Evolutionary conservation across 2,113 vertebrate genomes (phyloP), one percentile per base, ranked within the genome.

Genomic region (Sarotherodon lohbergeri): DNA sequence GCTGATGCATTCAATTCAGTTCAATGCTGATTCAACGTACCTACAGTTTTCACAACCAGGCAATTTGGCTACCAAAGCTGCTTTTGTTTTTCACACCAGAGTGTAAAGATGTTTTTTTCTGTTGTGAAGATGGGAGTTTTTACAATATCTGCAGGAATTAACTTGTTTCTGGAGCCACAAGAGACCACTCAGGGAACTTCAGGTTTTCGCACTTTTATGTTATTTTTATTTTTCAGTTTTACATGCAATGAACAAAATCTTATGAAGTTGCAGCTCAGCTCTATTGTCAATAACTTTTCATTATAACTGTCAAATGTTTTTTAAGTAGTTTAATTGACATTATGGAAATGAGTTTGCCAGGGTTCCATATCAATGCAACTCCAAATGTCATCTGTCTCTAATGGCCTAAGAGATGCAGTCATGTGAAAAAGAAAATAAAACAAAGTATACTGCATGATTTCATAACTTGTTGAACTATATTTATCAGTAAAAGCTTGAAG

Each of bases 401-500:
- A 24, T 71, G 36, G n/a, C 36, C 66, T 43, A 43, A 71, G n/a
- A 24, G 7, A 71, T 71, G 61, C 57, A 61, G 1, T 61, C 29
- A 61, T 34, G 57, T 61, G 57, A 61, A 61, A 61, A 61, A 34
- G 57, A 34, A 34, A 34, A 61, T 34, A 61, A 19, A 61, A 6
- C 1, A 61, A 34, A 61, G 29, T 34, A 61, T 3, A 61, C 29
- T 61, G 9, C 57, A 10, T 61, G 57, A 34, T 61, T 61, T 61
- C 1, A 61, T 61, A 61, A 61, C 9, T 0, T 0, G 57, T 17
- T 1, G 0, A 34, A 34, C 57, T 34, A 34, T 61, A 27, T 27
- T 27, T 27, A 27, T 27, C 27, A 34, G 57, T 29, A 61, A 34
- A 61, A 61, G 5, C 9, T 34, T 61, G 8, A 61, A 34, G 57